Evolutionary conservation across 1,140 invertebrate species (phyloP).

Genomic region (Trinorchestia longiramus): DNA sequence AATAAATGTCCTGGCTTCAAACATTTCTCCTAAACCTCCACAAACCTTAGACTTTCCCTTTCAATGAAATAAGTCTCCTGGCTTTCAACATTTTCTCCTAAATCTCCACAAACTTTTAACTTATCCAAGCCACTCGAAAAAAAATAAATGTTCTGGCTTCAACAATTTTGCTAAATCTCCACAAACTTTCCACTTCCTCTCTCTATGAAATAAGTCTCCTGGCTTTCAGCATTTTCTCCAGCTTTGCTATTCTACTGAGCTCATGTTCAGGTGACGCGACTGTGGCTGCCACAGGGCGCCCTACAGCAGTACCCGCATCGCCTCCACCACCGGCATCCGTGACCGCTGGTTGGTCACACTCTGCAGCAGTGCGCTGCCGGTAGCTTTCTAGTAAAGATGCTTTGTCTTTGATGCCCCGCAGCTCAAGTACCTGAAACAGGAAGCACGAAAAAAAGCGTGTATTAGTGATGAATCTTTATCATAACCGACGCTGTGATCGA

Average conservation of each 20-base stretch:
- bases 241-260: constrained; percentile 63
- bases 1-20: too few species aligned
- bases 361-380: constrained; percentile 59
- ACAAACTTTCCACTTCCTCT: neutral
- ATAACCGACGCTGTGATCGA: too few species aligned
- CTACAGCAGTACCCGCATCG: neutral
- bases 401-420: constrained; percentile 63
- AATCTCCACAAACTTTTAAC: too few species aligned
- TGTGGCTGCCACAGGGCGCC: neutral
- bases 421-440: constrained; percentile 61
- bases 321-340: neutral
- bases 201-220: constrained; percentile 59
- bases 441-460: neutral
- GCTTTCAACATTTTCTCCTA: too few species aligned
- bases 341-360: constrained; percentile 34
- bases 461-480: constrained; percentile 3
- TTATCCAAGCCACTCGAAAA: too few species aligned
- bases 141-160: too few species aligned
- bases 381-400: constrained; percentile 62
- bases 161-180: too few species aligned
- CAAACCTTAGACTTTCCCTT: too few species aligned
- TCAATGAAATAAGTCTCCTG: too few species aligned
- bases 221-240: constrained; percentile 65
- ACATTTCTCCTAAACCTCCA: too few species aligned
- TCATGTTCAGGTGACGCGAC: constrained; percentile 62